Evolutionary conservation across 2,113 vertebrate species (phyloP), one percentile per base, ranked within the genome.

Genomic region (Oryzias javanicus): DNA sequence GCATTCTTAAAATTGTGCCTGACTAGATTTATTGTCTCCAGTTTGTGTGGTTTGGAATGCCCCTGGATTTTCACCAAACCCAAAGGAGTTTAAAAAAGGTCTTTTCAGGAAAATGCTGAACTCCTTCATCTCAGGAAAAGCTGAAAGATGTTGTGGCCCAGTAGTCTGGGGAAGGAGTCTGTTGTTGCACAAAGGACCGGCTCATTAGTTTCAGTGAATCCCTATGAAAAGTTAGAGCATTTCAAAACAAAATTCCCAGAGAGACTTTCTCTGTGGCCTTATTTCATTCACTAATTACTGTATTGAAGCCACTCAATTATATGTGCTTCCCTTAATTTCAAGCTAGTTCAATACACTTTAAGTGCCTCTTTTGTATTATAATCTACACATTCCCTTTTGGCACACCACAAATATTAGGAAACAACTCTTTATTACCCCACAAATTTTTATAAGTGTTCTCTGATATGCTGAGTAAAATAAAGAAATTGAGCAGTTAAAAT

Each of bases 41-140:
- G 67, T 80, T 79, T 79, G 85, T 84, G 76, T 86, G 78, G 63
- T 80, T 87, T 87, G 84, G 87, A 84, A 70, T 25, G 63, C 74
- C 59, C 72, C 35, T 24, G 56, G 66, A 66, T 84, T 86, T 78
- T 85, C 81, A 79, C 76, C 58, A 52, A 76, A 70, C 82, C 65
- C 59, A 45, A 41, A 67, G 70, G 68, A 70, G 60, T 42, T 47
- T 18, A 55, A 78, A 80, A 73, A 69, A 54, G 56, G 71, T 60
- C 88, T 91, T 91, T 88, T 83, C 81, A 89, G 81, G 72, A 48
- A 79, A 72, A 80, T 50, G 64, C 48, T 25, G 55, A 75, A 69
- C 55, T 80, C 83, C 73, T 71, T 81, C 70, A 85, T 83, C 74
- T 81, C 55, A 50, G 55, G 72, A 53, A 81, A 68, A 76, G 60